Evolutionary conservation across 1,140 invertebrate species (phyloP).

Genomic region (Pseudoatta argentina): DNA sequence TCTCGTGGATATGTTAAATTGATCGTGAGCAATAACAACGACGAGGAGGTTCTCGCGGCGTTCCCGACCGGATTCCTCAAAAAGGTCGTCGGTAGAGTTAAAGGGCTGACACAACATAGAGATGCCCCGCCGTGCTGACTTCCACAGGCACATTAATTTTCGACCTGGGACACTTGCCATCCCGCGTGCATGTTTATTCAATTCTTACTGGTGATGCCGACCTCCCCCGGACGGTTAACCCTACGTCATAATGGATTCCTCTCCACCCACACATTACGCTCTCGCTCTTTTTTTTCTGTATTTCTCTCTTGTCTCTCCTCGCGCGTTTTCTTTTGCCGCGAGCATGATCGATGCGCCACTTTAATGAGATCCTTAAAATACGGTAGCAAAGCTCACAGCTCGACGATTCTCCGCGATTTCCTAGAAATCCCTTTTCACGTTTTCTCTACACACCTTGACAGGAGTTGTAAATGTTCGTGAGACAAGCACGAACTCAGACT

Average conservation of each 20-base stretch:
- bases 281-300: neutral
- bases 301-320: neutral
- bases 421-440: slow-evolving; percentile 15
- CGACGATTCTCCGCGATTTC: slow-evolving; percentile 31
- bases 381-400: slow-evolving; percentile 23
- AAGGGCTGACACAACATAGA: slow-evolving; percentile 63
- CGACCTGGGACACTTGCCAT: slow-evolving; percentile 69
- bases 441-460: neutral
- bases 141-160: slow-evolving; percentile 77
- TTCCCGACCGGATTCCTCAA: slow-evolving; percentile 70
- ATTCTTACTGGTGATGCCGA: slow-evolving; percentile 70
- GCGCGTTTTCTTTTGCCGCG: slow-evolving; percentile 39
- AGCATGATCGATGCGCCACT: slow-evolving; percentile 61
- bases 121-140: slow-evolving; percentile 68
- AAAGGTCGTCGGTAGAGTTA: slow-evolving; percentile 74
- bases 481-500: slow-evolving; percentile 8
- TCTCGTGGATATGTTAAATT: slow-evolving; percentile 76
- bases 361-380: slow-evolving; percentile 79
- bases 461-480: slow-evolving; percentile 27
- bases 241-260: slow-evolving; percentile 74
- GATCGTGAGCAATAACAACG: slow-evolving; percentile 71
- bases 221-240: slow-evolving; percentile 50
- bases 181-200: slow-evolving; percentile 77
- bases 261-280: slow-evolving; percentile 55
- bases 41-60: slow-evolving; percentile 51